Evolutionary conservation across 1,140 invertebrate genomes (phyloP).

Genomic region (Lepidotrigona ventralis): DNA sequence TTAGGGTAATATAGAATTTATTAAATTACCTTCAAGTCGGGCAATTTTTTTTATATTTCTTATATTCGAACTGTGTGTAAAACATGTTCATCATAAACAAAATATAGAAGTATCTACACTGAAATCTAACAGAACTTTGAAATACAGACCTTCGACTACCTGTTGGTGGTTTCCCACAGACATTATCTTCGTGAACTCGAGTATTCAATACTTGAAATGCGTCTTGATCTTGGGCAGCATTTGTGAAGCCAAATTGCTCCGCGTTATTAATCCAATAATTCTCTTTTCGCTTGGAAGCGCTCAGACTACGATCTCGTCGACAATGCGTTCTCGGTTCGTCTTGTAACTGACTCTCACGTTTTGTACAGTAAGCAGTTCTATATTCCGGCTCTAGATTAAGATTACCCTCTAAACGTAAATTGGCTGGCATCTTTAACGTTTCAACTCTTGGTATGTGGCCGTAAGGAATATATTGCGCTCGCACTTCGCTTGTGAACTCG

Average conservation of each 20-base stretch:
- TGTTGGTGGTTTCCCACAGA: constrained; percentile 72
- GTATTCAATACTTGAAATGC: constrained; percentile 74
- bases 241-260: constrained; percentile 66
- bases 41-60: not conserved
- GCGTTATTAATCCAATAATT: constrained; percentile 72
- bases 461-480: constrained; percentile 70
- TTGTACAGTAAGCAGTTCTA: constrained; percentile 71
- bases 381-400: constrained; percentile 80
- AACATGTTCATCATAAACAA: not conserved
- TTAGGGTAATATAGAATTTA: not conserved
- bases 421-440: constrained; percentile 70
- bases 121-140: not conserved
- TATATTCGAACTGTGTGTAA: not conserved
- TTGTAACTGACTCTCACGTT: constrained; percentile 48
- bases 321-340: constrained; percentile 51
- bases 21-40: not conserved
- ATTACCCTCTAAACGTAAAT: constrained; percentile 73
- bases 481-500: constrained; percentile 67
- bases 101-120: not conserved
- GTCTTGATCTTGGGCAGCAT: constrained; percentile 69
- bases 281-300: constrained; percentile 66
- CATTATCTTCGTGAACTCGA: constrained; percentile 70
- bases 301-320: constrained; percentile 66
- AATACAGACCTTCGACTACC: constrained; percentile 67
- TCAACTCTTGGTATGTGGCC: constrained; percentile 68